phyloP scores from a whole-genome alignment of 2,888 invertebrate species.

The Drosophila hamatofila region DNA sequence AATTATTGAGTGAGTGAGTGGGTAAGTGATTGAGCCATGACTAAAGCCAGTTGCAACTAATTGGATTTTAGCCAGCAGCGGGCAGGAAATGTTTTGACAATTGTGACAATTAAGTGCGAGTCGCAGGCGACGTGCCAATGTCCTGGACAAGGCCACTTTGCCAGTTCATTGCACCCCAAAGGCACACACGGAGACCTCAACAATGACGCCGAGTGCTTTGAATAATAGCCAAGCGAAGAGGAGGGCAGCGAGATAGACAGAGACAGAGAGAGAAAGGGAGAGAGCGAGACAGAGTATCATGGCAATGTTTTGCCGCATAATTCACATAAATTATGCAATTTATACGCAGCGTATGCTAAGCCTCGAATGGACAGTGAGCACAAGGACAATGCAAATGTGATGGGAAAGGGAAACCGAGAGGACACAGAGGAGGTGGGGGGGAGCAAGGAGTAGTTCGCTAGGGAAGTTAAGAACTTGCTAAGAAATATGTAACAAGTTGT shows the following conservation, averaged over 20 bases:
- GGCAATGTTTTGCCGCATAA: constrained; percentile 76
- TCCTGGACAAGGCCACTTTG: constrained; percentile 77
- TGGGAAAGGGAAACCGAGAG: background rate
- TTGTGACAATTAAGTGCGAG: constrained; percentile 73
- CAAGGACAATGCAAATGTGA: constrained; percentile 50
- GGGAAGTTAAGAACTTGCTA: constrained; percentile 40
- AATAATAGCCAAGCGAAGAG: constrained; percentile 12
- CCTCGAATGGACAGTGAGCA: constrained; percentile 62
- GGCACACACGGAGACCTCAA: constrained; percentile 45
- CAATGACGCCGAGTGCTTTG: constrained; percentile 37
- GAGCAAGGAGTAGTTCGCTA: background rate
- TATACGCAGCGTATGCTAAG: constrained; percentile 76
- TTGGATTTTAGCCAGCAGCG: constrained; percentile 68
- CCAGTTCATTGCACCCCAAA: constrained; percentile 77
- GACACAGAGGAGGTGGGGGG: no score
- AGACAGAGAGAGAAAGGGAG: background rate
- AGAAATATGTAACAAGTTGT: constrained; percentile 72
- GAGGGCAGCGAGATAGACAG: background rate
- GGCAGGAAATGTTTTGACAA: constrained; percentile 77
- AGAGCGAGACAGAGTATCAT: background rate
- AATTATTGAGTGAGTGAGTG: constrained; percentile 64
- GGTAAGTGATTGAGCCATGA: constrained; percentile 61
- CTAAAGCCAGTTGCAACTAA: constrained; percentile 62
- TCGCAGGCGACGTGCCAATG: constrained; percentile 67
- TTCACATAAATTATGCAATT: constrained; percentile 83